phyloP scores from a whole-genome alignment of 2,888 invertebrate genomes.

The Agrochola lota region DNA sequence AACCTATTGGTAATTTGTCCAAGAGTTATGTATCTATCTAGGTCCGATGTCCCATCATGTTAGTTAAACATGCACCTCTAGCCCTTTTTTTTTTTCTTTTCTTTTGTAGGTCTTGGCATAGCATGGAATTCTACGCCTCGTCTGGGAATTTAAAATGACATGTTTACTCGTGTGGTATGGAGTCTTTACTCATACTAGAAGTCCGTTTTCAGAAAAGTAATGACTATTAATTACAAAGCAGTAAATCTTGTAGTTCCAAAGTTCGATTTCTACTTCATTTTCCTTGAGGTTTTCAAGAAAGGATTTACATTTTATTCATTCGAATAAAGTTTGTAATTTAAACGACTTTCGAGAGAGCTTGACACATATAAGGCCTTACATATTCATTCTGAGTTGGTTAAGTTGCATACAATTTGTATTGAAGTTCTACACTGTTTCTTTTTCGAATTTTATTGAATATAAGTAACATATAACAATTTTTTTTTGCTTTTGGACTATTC shows the following conservation, averaged over 20 bases:
- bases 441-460: too few species aligned
- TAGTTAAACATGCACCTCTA: neutral
- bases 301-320: conserved; percentile 11
- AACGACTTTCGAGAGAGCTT: neutral
- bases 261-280: conserved; percentile 9
- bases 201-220: conserved; percentile 14
- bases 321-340: conserved; percentile 3
- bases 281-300: conserved; percentile 28
- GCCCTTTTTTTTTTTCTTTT: neutral
- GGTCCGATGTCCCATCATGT: neutral
- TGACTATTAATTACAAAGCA: neutral
- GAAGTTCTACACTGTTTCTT: too few species aligned
- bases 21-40: neutral
- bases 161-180: neutral
- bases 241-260: neutral
- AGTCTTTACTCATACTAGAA: neutral
- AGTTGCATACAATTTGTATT: neutral
- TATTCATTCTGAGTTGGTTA: neutral
- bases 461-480: too few species aligned
- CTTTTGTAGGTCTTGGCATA: neutral
- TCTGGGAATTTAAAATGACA: neutral
- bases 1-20: neutral
- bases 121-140: neutral
- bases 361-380: neutral
- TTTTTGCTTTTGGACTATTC: too few species aligned